Evolutionary conservation across 2,797 vertebrate genomes (phyloP), one percentile per base, ranked within the genome.

Genomic region (Mormyrops boulengeri): DNA sequence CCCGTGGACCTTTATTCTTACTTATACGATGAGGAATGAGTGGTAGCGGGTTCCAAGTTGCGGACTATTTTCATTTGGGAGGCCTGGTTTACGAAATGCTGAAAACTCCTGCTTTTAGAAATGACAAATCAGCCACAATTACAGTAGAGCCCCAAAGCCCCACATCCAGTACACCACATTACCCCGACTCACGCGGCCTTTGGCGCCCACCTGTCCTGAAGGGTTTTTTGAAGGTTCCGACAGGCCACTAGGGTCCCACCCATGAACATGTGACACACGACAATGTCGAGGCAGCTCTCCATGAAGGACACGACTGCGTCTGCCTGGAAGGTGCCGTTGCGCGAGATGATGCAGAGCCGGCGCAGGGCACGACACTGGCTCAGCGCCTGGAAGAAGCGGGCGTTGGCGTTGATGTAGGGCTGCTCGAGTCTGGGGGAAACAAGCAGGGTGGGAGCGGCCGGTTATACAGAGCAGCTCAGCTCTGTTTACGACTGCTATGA

Each of bases 201-300:
- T 82, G 77, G 77, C 77, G 3, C 77, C 41, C 91, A 99, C 98
- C 97, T 97, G 89, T 97, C 96, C 89, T 97, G 94, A 80, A 99
- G 94, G 5, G 94, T 92, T 91, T 98, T 98, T 95, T 99, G 97
- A 88, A 99, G 96, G 5, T 93, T 97, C 92, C 93, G 97, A 94
- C 98, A 98, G 80, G 97, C 95, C 44, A 96, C 95, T 0, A 99
- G 94, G 6, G 97, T 97, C 88, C 98, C 98, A 4, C 97, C 97
- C 82, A 97, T 97, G 92, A 99, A 99, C 96, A 99, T 96, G 95
- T 99, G 98, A 92, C 97, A 99, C 97, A 98, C 96, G 91, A 97
- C 88, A 50, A 99, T 94, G 0, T 96, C 95, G 47, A 91, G 87
- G 92, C 98, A 98, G 90, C 87, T 95, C 91, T 96, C 95, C 97